These are phyloP conservation scores for Drosophila infuscata DNA, from an alignment of 2,888 invertebrate genomes.

Conservation along the genomic window DNA sequence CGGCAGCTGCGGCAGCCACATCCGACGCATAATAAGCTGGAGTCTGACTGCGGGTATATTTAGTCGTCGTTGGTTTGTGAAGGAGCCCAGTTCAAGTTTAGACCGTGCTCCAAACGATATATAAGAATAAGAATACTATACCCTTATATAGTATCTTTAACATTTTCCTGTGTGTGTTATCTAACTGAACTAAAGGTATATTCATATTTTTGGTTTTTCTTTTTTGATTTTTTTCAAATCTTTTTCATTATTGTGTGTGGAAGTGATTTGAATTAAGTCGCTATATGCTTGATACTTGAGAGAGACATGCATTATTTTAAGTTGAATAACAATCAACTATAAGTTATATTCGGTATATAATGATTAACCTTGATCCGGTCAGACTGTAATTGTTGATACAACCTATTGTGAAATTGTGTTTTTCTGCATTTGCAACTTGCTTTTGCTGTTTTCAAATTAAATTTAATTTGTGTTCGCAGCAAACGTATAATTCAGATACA, in stretches of 20 bases:
- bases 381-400: not conserved
- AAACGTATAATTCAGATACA: constrained; percentile 1
- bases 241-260: no score
- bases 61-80: constrained; percentile 59
- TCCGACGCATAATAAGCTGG: constrained; percentile 63
- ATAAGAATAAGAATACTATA: not conserved
- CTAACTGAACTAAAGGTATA: constrained; percentile 6
- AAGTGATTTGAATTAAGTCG: no score
- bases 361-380: not conserved
- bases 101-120: not conserved
- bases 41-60: constrained; percentile 68
- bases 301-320: no score
- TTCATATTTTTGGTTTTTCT: no score
- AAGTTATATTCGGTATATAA: not conserved
- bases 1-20: constrained; percentile 7
- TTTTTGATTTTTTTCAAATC: no score
- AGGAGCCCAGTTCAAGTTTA: constrained; percentile 51
- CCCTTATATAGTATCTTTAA: not conserved
- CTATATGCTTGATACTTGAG: no score
- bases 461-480: not conserved
- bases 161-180: not conserved
- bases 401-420: constrained; percentile 1
- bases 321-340: not conserved
- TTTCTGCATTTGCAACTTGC: not conserved
- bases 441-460: not conserved